Percentiles rank a stretch among this genome's conserved stretches.
Conservation (phyloP, 2,888 invertebrate genomes). For the Copidosoma aretas region DNA sequence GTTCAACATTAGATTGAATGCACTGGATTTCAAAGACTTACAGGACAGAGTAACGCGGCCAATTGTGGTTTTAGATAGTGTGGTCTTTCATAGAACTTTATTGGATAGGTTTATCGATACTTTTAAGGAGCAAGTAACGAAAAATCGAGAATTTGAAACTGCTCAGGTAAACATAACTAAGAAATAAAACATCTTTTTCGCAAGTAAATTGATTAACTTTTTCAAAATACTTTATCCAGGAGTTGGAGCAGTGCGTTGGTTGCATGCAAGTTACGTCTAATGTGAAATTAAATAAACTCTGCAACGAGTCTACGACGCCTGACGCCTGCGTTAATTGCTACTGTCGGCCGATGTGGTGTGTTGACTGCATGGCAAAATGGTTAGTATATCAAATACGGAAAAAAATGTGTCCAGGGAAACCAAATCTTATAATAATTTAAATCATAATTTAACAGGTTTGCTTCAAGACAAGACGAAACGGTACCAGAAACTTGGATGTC, state of each 20-base stretch:
- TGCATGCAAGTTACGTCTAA: constrained; percentile 83
- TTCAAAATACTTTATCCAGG: constrained; percentile 67
- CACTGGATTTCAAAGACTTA: constrained; percentile 79
- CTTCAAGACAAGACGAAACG: constrained; percentile 76
- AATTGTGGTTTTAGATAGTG: constrained; percentile 72
- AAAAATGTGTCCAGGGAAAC: no score
- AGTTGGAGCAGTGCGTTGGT: constrained; percentile 84
- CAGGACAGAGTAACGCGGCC: constrained; percentile 74
- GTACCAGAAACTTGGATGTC: constrained; percentile 79
- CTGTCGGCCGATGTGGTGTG: constrained; percentile 90
- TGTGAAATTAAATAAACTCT: constrained; percentile 79
- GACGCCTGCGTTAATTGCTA: constrained; percentile 68
- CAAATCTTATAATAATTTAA: constrained; percentile 12
- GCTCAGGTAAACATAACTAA: constrained; percentile 68
- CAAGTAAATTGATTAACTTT: constrained; percentile 1
- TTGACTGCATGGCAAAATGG: constrained; percentile 84
- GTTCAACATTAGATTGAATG: constrained; percentile 78
- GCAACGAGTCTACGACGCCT: constrained; percentile 62
- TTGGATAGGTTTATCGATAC: constrained; percentile 85
- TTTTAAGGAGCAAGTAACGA: constrained; percentile 77
- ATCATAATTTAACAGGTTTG: constrained; percentile 68
- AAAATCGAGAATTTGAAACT: constrained; percentile 71
- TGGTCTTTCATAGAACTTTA: constrained; percentile 78
- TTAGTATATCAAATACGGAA: constrained; percentile 50
- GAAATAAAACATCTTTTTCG: not conserved